phyloP scores from a whole-genome alignment of 2,113 vertebrate genomes.

The Cromileptes altivelis region DNA sequence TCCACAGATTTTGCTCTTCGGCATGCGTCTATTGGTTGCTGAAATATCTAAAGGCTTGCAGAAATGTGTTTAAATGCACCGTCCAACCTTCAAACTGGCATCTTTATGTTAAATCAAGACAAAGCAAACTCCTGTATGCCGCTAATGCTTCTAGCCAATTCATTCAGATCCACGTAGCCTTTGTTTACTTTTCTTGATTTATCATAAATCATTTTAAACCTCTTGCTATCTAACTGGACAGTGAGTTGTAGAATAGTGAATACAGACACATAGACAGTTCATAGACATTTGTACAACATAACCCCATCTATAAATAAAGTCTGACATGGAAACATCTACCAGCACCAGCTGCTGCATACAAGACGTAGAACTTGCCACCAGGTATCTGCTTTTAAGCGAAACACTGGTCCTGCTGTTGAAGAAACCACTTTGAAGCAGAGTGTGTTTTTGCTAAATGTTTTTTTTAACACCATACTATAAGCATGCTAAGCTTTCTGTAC shows the following conservation, averaged over 20 bases:
- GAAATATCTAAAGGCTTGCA: constrained; percentile 27
- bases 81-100: constrained; percentile 15
- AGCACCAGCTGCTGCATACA: constrained; percentile 55
- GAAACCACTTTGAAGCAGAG: constrained; percentile 26
- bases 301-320: constrained; percentile 40
- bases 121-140: constrained; percentile 28
- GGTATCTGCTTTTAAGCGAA: constrained; percentile 16
- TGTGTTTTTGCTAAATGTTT: constrained; percentile 32
- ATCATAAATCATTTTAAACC: background rate
- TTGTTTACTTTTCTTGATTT: constrained; percentile 24
- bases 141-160: background rate
- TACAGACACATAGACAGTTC: constrained; percentile 61
- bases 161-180: background rate
- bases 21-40: constrained; percentile 15
- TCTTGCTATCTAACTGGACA: background rate
- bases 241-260: constrained; percentile 46
- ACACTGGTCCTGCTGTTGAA: constrained; percentile 14
- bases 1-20: constrained; percentile 31
- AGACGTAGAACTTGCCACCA: constrained; percentile 26
- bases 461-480: constrained; percentile 35
- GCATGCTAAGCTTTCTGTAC: constrained; percentile 61
- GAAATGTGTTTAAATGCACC: constrained; percentile 25
- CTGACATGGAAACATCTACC: constrained; percentile 57
- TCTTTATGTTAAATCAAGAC: constrained; percentile 26
- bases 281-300: constrained; percentile 62